Base-by-base conservation (phyloP, 1,140 invertebrate genomes). In the Brevipalpus yothersi region DNA sequence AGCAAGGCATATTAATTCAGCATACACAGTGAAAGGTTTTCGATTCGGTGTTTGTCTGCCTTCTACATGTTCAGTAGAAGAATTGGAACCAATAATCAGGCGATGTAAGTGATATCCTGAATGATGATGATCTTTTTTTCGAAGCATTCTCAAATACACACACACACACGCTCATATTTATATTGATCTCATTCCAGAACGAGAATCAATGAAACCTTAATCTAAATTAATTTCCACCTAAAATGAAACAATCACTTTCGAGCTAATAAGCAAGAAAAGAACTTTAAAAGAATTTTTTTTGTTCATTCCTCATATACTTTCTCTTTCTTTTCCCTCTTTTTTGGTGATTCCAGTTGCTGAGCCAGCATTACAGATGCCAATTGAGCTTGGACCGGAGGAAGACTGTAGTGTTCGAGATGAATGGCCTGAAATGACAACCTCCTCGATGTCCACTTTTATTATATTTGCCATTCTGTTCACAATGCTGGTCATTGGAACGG, bases 31-130 rank as follows among this genome's bases (percentile, higher is more conserved):
- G 13, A 13, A 39, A 58, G 58, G 43, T 10, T 63, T 65, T 41
- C 55, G 63, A 17, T 58, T 65, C 13, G 64, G 63, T 15, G 56
- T 65, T 17, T 65, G 64, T 39, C 60, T 64, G 17, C 64, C 64
- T 4, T 63, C 64, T 0, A 64, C 61, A 15, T 65, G 64, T 43
- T 49, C 45, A 10, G 61, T 56, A 1, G 54, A 56, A 10, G 64
- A 65, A 47, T 42, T 65, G 8, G 53, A 61, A 39, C 15, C 23
- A 2, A 23, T 62, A 21, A 10, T 63, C 4, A 63, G 63, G 39
- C 53, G 31, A 54, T 13, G 63, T 63, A 51, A 39, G 19, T 19
- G 31, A 31, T 31, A 31, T 31, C 31, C 31, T 31, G 31, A n/a
- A n/a, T n/a, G 31, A 31, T 31, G 31, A 31, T 31, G 31, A 5